A percentile compares a stretch with the other conserved stretches of the same genome.
phyloP scores from a whole-genome alignment of 2,888 invertebrate species.

The Rotaria magnacalcarata region DNA sequence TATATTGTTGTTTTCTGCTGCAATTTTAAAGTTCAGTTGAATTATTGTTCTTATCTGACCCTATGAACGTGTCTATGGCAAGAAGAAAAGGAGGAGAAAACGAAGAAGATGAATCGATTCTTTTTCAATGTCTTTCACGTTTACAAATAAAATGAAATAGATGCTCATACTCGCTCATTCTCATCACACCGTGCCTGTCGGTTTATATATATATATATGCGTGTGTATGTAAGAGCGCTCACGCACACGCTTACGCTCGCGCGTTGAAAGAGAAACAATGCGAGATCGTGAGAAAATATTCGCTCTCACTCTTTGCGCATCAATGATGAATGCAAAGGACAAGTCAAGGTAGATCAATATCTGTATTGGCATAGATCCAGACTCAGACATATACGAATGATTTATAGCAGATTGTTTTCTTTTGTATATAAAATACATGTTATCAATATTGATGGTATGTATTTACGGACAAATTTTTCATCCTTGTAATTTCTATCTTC shows the following conservation, averaged over 20 bases:
- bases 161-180: background rate
- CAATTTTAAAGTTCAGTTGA: background rate
- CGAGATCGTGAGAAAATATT: slow-evolving; percentile 26
- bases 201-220: background rate
- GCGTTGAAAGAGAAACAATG: background rate
- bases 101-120: slow-evolving; percentile 11
- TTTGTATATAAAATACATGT: background rate
- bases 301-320: slow-evolving; percentile 6
- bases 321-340: background rate
- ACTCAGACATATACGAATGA: no score
- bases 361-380: background rate
- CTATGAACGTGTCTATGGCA: background rate
- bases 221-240: background rate
- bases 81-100: background rate
- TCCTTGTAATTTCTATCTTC: background rate
- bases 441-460: slow-evolving; percentile 6
- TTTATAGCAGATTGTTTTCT: no score
- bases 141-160: slow-evolving; percentile 26
- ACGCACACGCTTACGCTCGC: background rate
- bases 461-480: background rate
- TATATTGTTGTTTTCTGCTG: background rate
- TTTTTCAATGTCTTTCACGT: slow-evolving; percentile 8
- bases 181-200: background rate
- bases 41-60: background rate
- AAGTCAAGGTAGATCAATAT: slow-evolving; percentile 31